Base-by-base conservation (phyloP, 2,113 vertebrate species). In the Periophthalmus modestus region DNA sequence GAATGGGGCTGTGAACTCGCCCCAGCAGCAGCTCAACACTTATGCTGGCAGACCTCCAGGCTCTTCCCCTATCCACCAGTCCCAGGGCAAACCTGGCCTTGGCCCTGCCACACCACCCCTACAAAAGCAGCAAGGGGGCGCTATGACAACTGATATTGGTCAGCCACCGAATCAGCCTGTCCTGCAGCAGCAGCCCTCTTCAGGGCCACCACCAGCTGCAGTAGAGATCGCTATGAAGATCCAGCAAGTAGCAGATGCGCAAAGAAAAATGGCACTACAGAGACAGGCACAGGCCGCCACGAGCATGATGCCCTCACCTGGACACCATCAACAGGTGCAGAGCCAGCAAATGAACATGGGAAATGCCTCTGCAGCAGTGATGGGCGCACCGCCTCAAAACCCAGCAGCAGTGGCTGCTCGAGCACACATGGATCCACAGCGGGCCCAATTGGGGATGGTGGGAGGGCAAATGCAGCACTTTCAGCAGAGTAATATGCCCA, bases 161-260 rank as follows among this genome's bases (percentile, higher is more conserved):
- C 95, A 55, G 59, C 82, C 85, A 52, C 91, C 1, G 14, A 80
- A 68, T 54, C 88, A 81, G 58, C 71, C 74, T 18, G 50, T 72
- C 57, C 83, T 95, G 94, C 92, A 92, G 82, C 95, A 94, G 55
- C 90, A 89, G 80, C 89, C 28, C 82, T 88, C 69, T 74, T 91
- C 95, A 0, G 96, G 96, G 1, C 98, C 98, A 34, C 98, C 98
- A n/a, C 94, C 95, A 0, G 97, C 97, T n/a, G 98, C 98, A 0
- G 96, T 99, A 77, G 98, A 99, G 85, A 97, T 98, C 71, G 97
- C 98, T 7, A 95, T 98, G 95, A 97, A 98, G 93, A 99, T 99
- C 81, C 97, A 99, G 81, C 94, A 96, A 82, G 96, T 97, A 7
- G 98, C 98, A 0, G 96, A 99, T 69, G 96, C 96, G 5, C 97